A percentile compares a stretch with the other conserved stretches of the same genome.
Evolutionary conservation across 2,797 vertebrate species (phyloP).

Genomic region (Myotis findleyi): DNA sequence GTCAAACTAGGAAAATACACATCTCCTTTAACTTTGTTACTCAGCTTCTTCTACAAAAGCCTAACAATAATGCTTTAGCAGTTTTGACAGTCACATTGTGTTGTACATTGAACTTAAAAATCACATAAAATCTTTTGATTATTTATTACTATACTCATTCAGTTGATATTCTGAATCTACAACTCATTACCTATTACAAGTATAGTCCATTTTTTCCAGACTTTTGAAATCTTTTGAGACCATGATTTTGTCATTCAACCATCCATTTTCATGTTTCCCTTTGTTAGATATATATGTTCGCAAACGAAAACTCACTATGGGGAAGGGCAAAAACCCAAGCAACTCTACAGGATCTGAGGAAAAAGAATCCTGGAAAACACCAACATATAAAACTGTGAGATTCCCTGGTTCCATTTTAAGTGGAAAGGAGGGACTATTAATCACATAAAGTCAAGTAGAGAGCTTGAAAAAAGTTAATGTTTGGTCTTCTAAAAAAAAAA

Average conservation of each 20-base stretch:
- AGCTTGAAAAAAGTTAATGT: conserved; percentile 58
- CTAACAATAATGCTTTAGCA: background rate
- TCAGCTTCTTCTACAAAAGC: conserved; percentile 5
- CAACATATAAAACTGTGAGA: conserved; percentile 16
- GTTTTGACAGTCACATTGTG: background rate
- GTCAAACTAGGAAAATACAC: background rate
- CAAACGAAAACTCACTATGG: conserved; percentile 40
- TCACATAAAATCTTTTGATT: conserved; percentile 37
- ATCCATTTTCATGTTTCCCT: conserved; percentile 22
- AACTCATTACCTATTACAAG: conserved; percentile 18
- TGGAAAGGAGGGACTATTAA: background rate
- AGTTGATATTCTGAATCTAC: conserved; percentile 27
- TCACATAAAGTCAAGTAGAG: conserved; percentile 36
- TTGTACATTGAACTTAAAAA: background rate
- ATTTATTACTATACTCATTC: background rate
- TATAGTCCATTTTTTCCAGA: conserved; percentile 7
- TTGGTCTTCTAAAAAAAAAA: background rate
- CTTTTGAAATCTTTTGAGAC: conserved; percentile 15
- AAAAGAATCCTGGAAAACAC: conserved; percentile 46
- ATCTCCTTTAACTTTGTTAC: background rate
- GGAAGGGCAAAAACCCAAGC: background rate
- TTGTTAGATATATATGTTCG: conserved; percentile 21
- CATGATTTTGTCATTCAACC: conserved; percentile 44
- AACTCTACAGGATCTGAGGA: conserved; percentile 28
- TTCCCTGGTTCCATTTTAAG: conserved; percentile 48